A percentile compares a stretch with the other conserved stretches of the same genome.
Conservation (phyloP, 2,113 vertebrate species). For the Alosa alosa region DNA sequence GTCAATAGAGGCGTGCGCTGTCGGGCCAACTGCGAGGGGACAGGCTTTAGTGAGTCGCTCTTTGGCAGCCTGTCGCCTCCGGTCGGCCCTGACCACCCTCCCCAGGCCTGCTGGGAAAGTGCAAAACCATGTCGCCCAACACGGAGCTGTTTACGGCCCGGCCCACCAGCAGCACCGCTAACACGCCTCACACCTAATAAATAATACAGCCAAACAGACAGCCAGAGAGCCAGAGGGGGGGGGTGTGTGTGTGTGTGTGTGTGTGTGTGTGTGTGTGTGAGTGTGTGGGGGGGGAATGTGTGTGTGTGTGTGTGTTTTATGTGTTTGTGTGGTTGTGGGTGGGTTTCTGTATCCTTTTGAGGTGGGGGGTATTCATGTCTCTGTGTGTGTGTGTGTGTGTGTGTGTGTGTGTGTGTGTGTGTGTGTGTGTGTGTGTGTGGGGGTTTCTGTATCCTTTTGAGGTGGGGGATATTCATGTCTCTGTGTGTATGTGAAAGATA, state of each 20-base stretch:
- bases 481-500: neutral
- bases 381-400: neutral
- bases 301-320: neutral
- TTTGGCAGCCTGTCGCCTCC: constrained; percentile 84
- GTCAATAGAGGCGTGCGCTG: constrained; percentile 67
- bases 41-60: constrained; percentile 73
- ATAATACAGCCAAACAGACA: constrained; percentile 78
- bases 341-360: neutral
- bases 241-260: constrained; percentile 23
- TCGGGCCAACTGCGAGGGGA: constrained; percentile 66
- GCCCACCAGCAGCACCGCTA: constrained; percentile 60
- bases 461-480: no score
- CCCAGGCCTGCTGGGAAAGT: constrained; percentile 83
- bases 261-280: constrained; percentile 22
- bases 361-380: neutral
- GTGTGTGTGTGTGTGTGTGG: no score
- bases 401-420: no score
- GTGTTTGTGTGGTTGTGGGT: neutral
- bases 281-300: constrained; percentile 28
- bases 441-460: no score
- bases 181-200: constrained; percentile 80
- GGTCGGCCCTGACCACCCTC: constrained; percentile 88
- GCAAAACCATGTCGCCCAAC: constrained; percentile 97
- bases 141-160: constrained; percentile 91
- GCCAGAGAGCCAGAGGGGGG: constrained; percentile 47